Evolutionary conservation across 2,888 invertebrate genomes (phyloP).

Genomic region (Dicyrtoma fusca): DNA sequence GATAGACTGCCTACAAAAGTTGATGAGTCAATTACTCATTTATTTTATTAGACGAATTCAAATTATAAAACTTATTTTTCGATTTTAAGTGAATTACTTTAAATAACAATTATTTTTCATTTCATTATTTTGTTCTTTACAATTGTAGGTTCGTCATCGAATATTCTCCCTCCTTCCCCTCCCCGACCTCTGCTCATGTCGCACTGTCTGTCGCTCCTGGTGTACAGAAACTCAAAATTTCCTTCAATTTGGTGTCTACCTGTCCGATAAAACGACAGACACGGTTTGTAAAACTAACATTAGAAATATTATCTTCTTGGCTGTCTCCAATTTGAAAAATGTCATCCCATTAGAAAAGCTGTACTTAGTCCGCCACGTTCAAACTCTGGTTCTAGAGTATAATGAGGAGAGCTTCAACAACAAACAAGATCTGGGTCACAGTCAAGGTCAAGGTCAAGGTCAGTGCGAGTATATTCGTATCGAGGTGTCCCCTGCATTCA

Average conservation of each 20-base stretch:
- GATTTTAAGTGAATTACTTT: too few species aligned
- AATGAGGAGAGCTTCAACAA: conserved; percentile 21
- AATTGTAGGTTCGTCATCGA: neutral
- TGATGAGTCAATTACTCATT: too few species aligned
- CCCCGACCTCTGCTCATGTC: neutral
- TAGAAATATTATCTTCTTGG: neutral
- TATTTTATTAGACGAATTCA: too few species aligned
- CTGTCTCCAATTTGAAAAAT: conserved; percentile 10
- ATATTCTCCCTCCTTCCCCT: neutral
- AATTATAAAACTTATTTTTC: too few species aligned
- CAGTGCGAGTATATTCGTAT: neutral
- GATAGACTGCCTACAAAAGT: neutral
- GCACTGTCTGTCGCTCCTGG: conserved; percentile 11
- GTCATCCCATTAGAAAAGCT: conserved; percentile 14
- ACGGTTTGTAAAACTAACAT: conserved; percentile 1
- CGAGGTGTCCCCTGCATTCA: neutral
- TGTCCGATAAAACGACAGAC: conserved; percentile 12
- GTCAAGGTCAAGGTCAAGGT: neutral
- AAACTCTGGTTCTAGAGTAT: conserved; percentile 14
- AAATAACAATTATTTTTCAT: neutral
- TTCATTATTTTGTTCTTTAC: neutral
- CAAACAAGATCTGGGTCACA: neutral
- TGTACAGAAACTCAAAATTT: conserved; percentile 1
- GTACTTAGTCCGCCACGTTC: conserved; percentile 11
- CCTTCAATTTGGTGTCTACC: conserved; percentile 3